These are phyloP conservation scores for Harpalus rufipes DNA, from an alignment of 2,888 invertebrate species.

Conservation along the genomic window DNA sequence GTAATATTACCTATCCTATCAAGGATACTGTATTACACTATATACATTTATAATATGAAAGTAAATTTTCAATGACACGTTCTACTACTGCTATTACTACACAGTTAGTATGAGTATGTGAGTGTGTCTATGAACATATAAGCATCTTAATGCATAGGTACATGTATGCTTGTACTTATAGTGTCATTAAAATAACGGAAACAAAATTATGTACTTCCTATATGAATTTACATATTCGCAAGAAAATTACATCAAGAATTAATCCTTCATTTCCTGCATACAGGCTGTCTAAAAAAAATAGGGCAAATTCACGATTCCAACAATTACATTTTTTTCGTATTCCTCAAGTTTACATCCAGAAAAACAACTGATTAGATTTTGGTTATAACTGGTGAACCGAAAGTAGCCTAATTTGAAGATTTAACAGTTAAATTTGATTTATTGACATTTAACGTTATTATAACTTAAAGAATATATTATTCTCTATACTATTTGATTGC, in stretches of 20 bases:
- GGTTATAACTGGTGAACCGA: too few species aligned
- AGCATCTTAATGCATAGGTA: not conserved
- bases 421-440: too few species aligned
- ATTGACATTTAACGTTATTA: too few species aligned
- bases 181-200: slow-evolving; percentile 2
- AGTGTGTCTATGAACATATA: not conserved
- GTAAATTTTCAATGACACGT: not conserved
- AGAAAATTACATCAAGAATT: not conserved
- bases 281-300: not conserved
- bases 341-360: too few species aligned
- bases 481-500: too few species aligned
- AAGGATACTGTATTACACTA: not conserved
- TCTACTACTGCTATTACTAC: too few species aligned
- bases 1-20: not conserved
- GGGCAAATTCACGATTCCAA: too few species aligned
- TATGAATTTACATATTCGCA: not conserved
- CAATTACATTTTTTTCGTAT: too few species aligned
- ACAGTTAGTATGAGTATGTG: not conserved
- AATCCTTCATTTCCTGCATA: not conserved
- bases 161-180: not conserved
- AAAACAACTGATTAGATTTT: too few species aligned
- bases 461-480: too few species aligned
- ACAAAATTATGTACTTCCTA: not conserved
- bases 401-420: too few species aligned
- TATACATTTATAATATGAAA: not conserved